Evolutionary conservation across 2,888 invertebrate species (phyloP), one percentile per base, ranked within the genome.

Genomic region (Unio delphinus): DNA sequence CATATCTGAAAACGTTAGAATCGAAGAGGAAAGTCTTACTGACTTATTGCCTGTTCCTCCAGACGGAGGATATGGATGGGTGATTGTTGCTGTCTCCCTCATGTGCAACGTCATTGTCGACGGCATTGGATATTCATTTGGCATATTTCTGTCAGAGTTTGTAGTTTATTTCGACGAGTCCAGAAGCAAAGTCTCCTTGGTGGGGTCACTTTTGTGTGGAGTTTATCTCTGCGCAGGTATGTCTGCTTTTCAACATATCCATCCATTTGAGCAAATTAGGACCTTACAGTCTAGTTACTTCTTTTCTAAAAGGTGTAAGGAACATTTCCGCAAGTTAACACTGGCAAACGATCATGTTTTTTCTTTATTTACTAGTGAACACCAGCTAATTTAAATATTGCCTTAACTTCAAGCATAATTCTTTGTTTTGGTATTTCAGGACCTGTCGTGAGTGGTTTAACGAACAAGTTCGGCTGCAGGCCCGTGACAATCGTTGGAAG

Each of bases 391-490:
- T 45, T 55, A 61, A 23, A 28, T 26, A 56, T 28, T 7, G 57
- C 15, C 45, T 55, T 64, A 34, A 26, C 23, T 18, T 15, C 45
- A 18, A 34, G 26, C 59, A 55, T 15, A 63, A 18, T 23, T 54
- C 26, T 15, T 55, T 18, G 61, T 54, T 26, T 62, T 72, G 65
- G 1, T 61, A 59, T 78, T 79, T 45, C 91, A 95, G 95, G 98
- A 73, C 98, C 98, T 5, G 94, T 99, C 87, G 98, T 96, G 2
- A 96, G 96, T 82, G 98, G 96, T 1, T 91, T 99, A 80, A 95
- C 97, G 55, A 99, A 99, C 91, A 94, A 95, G 84, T 98, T 95
- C 88, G 98, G 98, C 55, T 98, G 98, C 90, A 93, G 98, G 63
- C 91, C 93, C 45, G 97, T 98, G 2, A 95, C 96, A 15, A 94